Base-by-base conservation (phyloP, 2,113 vertebrate species). In the Micromys minutus region DNA sequence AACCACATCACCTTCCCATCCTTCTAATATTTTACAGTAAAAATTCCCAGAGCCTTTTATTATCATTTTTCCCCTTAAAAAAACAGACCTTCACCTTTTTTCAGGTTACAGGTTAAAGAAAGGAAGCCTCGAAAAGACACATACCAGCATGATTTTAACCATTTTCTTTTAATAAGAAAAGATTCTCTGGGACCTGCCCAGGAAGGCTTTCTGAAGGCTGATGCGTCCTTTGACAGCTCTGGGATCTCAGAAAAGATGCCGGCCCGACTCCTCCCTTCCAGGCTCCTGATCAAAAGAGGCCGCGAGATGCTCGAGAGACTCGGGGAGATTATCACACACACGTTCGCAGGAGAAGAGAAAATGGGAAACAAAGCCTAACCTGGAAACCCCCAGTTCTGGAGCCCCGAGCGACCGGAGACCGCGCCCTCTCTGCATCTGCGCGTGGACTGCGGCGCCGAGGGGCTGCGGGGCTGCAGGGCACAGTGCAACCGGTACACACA, bases 281-380 rank as follows among this genome's bases (percentile, higher is more conserved):
- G 29, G 31, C 36, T 29, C 90, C 31, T 4, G 89, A 36, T n/a
- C 5, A 31, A 50, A 39, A 1, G 9, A 83, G 47, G 87, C 77
- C 42, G n/a, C 3, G 86, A 57, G 52, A 26, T 17, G 87, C 59
- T 13, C 8, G 4, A 9, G 4, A 9, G 52, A 63, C 90, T 81
- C 71, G 11, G 1, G 34, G 55, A 76, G 86, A 91, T 34, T 13
- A 69, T 42, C 45, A 75, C n/a, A 71, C 63, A 22, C n/a, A 39
- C 16, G 59, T 39, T 59, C 57, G 21, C 83, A 5, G 11, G 19
- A 84, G 50, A 52, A 34, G 50, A 57, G 31, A 90, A 93, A 94
- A 72, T n/a, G 80, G 75, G 93, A 76, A 96, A 97, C 97, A 97
- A 97, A 97, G 97, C 95, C 76, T 52, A n/a, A 86, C 59, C 52